Base-by-base conservation (phyloP, 2,888 invertebrate genomes). In the Lasioglossum oenotherae region DNA sequence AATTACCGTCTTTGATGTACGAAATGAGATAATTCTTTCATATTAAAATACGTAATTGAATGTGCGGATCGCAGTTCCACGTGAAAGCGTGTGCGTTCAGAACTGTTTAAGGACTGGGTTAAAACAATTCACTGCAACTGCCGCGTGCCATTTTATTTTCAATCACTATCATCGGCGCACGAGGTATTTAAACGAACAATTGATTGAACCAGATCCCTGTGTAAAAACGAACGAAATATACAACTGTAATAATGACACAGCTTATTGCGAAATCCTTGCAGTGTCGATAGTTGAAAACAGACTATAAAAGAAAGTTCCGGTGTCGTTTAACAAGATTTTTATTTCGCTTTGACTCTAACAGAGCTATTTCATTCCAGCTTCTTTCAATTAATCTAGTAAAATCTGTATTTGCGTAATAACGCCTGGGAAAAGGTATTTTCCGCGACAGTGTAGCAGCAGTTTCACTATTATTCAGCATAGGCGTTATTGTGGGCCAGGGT, bases 1-100 rank as follows among this genome's bases (percentile, higher is more conserved):
- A 57, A 57, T n/a, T 10, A n/a, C 57, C n/a, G 57, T n/a, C 57
- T 57, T n/a, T 57, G 57, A 57, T 57, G 57, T n/a, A 57, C n/a
- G n/a, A n/a, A 57, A 57, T 12, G 57, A n/a, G n/a, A 57, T 57
- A 57, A 57, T n/a, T 57, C 57, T 57, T n/a, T 57, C n/a, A n/a
- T 4, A 12, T 57, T 57, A n/a, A 57, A n/a, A 10, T 4, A 12
- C 10, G 10, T 57, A 57, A 57, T 57, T n/a, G 57, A n/a, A 57
- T n/a, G n/a, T 1, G 2, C 12, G 57, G 57, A 2, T 10, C n/a
- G 10, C 53, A 23, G 49, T 8, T 53, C 23, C 49, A 53, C 49
- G 19, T 19, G 6, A 49, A 49, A 49, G 49, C 1, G 23, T 53
- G 8, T 2, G n/a, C 2, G 57, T 44, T 44, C 57, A n/a, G n/a